Base-by-base conservation (phyloP, 2,113 vertebrate genomes). In the Sciurus niger region DNA sequence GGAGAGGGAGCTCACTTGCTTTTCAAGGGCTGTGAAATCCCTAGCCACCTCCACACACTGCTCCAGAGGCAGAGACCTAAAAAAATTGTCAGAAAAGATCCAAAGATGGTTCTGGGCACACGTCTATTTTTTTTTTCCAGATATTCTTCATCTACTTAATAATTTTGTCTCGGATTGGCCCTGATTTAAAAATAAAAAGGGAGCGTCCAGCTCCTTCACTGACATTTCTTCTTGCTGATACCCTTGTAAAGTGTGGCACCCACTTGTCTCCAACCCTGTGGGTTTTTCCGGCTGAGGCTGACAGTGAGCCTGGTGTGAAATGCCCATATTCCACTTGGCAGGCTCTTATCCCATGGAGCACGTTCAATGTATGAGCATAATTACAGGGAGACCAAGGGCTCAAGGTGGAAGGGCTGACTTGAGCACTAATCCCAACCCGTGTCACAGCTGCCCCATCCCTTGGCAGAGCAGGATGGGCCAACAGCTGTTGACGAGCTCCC, bases 311-410 rank as follows among this genome's bases (percentile, higher is more conserved):
- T 67, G 0, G 9, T 68, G 48, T 83, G 20, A 70, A 74, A 84
- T 68, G 53, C 32, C 37, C 34, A 25, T 37, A 88, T 72, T 72
- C 84, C 58, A 51, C 79, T 63, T 53, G 3, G 70, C 60, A 63
- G 76, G 30, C 1, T 79, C 84, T 17, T 87, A 18, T 46, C 22
- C 16, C 53, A 37, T 30, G 74, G 72, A 34, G 43, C 1, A 17
- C 43, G 67, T 11, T 46, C 48, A 88, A 63, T n/a, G 46, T 63
- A 2, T 6, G 43, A 68, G 11, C 74, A 83, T 77, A 96, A 2
- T 46, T 77, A 58, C 32, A 30, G 55, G 9, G 22, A 93, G 96
- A 94, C n/a, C 58, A 12, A 96, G 37, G 32, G 63, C 96, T 77
- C 28, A 14, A 91, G 77, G 67, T 48, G 84, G 48, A 96, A 95